These are phyloP conservation scores for Parotocinclus haroldoi DNA, from an alignment of 2,797 vertebrate species.

Conservation along the genomic window DNA sequence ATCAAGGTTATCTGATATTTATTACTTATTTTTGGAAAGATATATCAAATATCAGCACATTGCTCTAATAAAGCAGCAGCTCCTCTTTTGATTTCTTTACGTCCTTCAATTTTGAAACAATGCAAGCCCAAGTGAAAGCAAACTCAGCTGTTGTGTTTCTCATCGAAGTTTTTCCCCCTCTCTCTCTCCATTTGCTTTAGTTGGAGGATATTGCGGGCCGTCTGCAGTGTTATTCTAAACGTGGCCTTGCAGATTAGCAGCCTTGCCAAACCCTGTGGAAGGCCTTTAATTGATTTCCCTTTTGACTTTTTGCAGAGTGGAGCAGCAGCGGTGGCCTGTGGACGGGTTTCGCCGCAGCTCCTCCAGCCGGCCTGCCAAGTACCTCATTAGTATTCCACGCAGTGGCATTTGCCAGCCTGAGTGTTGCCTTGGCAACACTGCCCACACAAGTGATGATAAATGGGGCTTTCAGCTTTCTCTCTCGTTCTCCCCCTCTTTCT, in stretches of 20 bases:
- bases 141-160: slow-evolving; percentile 36
- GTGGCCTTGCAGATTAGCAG: slow-evolving; percentile 79
- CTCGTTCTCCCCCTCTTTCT: slow-evolving; percentile 58
- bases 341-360: slow-evolving; percentile 63
- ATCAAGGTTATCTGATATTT: too few relatives aligned
- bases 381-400: slow-evolving; percentile 82
- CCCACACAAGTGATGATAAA: slow-evolving; percentile 80
- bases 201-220: slow-evolving; percentile 74
- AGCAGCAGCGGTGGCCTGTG: slow-evolving; percentile 55
- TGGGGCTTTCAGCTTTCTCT: slow-evolving; percentile 71
- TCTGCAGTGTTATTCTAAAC: slow-evolving; percentile 79
- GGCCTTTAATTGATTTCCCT: slow-evolving; percentile 84
- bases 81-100: background rate
- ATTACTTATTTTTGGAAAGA: too few relatives aligned
- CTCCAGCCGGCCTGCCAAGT: slow-evolving; percentile 80
- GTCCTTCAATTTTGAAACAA: slow-evolving; percentile 1
- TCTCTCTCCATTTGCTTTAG: slow-evolving; percentile 44
- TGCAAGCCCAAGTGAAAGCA: background rate
- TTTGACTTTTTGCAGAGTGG: slow-evolving; percentile 80
- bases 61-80: background rate
- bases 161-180: slow-evolving; percentile 5
- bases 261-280: slow-evolving; percentile 80
- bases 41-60: too few relatives aligned
- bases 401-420: slow-evolving; percentile 83
- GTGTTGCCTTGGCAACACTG: slow-evolving; percentile 83